Conservation (phyloP, 2,888 invertebrate species). For the Prionchulus punctatus region DNA sequence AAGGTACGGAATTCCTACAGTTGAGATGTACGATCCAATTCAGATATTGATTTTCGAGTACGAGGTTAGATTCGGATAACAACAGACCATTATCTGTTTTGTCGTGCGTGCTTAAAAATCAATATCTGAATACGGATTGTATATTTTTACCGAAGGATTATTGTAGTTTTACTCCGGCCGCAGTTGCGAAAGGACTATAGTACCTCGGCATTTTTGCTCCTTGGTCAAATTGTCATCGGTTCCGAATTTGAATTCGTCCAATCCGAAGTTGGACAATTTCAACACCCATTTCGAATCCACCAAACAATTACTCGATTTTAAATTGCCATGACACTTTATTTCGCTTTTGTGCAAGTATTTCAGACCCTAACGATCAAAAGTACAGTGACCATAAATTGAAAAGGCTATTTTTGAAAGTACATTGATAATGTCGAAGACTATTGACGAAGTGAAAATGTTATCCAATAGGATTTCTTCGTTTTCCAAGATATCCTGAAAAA, state of each 20-base stretch:
- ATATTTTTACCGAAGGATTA: too few species aligned
- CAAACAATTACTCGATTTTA: background rate
- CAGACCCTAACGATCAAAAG: background rate
- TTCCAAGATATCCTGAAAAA: slow-evolving; percentile 31
- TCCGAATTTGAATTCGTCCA: background rate
- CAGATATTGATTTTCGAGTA: too few species aligned
- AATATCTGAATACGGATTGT: too few species aligned
- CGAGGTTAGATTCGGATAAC: too few species aligned
- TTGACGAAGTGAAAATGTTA: slow-evolving; percentile 38
- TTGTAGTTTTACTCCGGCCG: too few species aligned
- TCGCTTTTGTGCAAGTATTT: background rate
- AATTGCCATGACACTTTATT: background rate
- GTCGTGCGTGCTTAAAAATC: too few species aligned
- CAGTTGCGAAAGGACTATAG: too few species aligned
- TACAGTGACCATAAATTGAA: background rate
- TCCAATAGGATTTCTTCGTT: slow-evolving; percentile 34
- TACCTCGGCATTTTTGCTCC: too few species aligned
- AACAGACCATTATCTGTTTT: too few species aligned
- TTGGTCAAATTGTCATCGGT: too few species aligned
- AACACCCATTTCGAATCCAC: background rate
- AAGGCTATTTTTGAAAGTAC: slow-evolving; percentile 21
- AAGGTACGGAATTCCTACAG: too few species aligned
- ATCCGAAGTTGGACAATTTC: slow-evolving; percentile 14
- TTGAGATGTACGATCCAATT: too few species aligned
- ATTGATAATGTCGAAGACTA: slow-evolving; percentile 38